Evolutionary conservation across 2,113 vertebrate genomes (phyloP).

Genomic region (Pangasianodon gigas): DNA sequence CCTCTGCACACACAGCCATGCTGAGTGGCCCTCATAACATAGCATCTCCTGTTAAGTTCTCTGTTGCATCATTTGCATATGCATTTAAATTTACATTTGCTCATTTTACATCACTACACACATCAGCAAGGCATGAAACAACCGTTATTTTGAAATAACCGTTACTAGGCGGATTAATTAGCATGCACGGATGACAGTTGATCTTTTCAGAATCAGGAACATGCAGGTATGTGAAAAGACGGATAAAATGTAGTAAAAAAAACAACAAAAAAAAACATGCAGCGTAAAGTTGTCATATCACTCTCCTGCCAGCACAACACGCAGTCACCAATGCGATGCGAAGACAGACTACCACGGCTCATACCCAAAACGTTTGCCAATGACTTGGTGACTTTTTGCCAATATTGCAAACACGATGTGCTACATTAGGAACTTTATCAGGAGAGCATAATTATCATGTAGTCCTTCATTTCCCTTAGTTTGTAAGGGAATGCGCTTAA

Average conservation of each 20-base stretch:
- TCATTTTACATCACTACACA: not conserved
- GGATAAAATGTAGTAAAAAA: no score
- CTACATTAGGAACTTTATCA: no score
- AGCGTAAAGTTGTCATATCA: not conserved
- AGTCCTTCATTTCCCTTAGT: no score
- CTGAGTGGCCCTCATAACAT: not conserved
- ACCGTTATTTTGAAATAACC: not conserved
- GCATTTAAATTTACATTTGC: not conserved
- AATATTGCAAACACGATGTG: no score
- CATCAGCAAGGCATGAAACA: not conserved
- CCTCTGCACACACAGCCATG: not conserved
- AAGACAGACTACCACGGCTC: no score
- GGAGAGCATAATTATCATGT: no score
- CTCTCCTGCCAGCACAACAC: no score
- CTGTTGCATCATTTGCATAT: not conserved
- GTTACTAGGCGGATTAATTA: not conserved
- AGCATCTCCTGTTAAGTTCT: not conserved
- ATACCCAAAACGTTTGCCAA: no score
- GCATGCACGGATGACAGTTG: not conserved
- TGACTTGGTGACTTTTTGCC: no score
- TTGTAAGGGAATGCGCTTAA: no score
- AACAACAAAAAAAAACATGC: not conserved
- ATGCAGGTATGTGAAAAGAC: not conserved
- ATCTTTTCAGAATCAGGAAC: no score
- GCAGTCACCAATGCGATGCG: no score